Evolutionary conservation across 2,113 vertebrate species (phyloP), one percentile per base, ranked within the genome.

Genomic region (Tyrannus savana): DNA sequence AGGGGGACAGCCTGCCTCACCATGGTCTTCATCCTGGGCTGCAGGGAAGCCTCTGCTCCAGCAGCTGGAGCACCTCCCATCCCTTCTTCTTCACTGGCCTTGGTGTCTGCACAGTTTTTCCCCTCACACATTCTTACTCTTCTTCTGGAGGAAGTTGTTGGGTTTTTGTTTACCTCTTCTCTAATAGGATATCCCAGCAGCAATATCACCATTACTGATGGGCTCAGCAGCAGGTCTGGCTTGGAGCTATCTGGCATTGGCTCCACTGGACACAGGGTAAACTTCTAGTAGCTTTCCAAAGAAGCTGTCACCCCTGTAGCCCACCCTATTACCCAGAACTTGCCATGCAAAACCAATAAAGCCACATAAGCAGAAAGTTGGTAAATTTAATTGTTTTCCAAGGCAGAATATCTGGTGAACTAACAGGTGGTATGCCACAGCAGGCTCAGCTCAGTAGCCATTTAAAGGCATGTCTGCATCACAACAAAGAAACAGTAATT

Each of bases 341-440:
- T 80, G 53, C 18, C 18, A 19, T 7, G 14, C 14, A 60, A 41
- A 52, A 6, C 5, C 25, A 41, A 4, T 5, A 53, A 46, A 53
- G 12, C 16, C 24, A 10, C 25, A 41, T 52, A 72, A 78, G 41
- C 56, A 90, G 69, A 93, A 94, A 69, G 16, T 50, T 84, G 74
- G 25, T n/a, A 15, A 50, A 72, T 68, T 3, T 85, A 79, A 86
- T 35, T 85, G 35, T 47, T 81, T 79, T 53, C 88, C 46, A 85
- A 93, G 82, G 33, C 28, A 87, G 49, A 64, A 80, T 66, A 86
- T 81, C 66, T 90, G 39, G 92, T 83, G 31, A 74, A 60, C 81
- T 31, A 90, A 19, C 22, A 63, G 64, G 63, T 62, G 64, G 55
- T 79, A 84, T 78, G 96, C 62, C 68, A n/a, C 24, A 91, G 39